Conservation (phyloP, 1,140 invertebrate genomes). For the Zaprionus taronus region DNA sequence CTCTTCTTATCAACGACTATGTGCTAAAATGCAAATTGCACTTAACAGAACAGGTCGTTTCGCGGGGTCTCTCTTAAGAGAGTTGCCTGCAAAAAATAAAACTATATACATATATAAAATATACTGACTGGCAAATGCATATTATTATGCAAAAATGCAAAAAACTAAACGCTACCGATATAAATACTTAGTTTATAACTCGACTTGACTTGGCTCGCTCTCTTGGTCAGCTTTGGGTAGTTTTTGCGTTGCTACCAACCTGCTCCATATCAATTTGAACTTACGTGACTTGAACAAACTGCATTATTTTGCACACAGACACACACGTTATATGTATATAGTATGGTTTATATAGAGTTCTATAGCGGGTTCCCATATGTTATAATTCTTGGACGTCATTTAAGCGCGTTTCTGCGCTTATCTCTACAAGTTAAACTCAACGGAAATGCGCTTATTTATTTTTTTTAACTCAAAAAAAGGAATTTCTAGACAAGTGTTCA, state of each 20-base stretch:
- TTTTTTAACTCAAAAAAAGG: background rate
- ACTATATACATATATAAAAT: background rate
- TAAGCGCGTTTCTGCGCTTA: slow-evolving; percentile 47
- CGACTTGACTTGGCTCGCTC: slow-evolving; percentile 19
- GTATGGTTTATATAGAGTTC: slow-evolving; percentile 17
- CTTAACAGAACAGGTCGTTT: background rate
- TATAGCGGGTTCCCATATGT: slow-evolving; percentile 19
- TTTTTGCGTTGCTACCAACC: slow-evolving; percentile 46
- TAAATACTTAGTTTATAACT: slow-evolving; percentile 43
- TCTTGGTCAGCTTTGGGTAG: slow-evolving; percentile 6
- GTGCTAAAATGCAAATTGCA: slow-evolving; percentile 70
- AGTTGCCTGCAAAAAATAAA: background rate
- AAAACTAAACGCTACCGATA: slow-evolving; percentile 17
- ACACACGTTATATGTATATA: background rate
- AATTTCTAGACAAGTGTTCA: background rate
- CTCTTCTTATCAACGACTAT: slow-evolving; percentile 57
- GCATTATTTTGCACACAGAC: slow-evolving; percentile 60
- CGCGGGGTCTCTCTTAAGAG: background rate
- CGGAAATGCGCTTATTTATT: background rate
- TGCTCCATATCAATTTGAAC: slow-evolving; percentile 64
- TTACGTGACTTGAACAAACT: slow-evolving; percentile 75
- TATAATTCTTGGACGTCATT: slow-evolving; percentile 43
- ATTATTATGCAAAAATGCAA: background rate
- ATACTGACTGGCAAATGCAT: background rate
- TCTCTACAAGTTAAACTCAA: slow-evolving; percentile 8